Conservation (phyloP, 2,113 vertebrate genomes). For the Haliaeetus leucogaster region DNA sequence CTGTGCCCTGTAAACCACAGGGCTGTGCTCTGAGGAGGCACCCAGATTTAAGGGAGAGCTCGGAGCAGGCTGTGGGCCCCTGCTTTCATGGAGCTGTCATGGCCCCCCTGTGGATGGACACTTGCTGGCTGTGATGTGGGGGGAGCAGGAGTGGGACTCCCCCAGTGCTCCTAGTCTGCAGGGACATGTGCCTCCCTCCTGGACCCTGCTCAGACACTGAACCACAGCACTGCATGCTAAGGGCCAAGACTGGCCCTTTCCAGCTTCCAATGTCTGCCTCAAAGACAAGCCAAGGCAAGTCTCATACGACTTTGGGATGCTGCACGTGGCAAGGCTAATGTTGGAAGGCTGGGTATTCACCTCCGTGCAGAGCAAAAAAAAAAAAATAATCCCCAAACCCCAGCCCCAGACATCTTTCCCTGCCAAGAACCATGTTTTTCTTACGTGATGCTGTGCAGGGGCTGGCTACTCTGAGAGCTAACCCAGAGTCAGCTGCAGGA, state of each 20-base stretch:
- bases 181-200: neutral
- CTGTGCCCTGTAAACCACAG: neutral
- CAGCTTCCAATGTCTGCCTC: neutral
- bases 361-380: neutral
- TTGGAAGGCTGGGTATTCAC: neutral
- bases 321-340: neutral
- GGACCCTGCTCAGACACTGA: neutral
- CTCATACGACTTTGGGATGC: neutral
- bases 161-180: neutral
- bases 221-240: neutral
- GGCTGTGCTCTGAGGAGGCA: neutral
- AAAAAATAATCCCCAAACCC: neutral
- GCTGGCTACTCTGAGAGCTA: neutral
- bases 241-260: neutral
- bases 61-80: neutral
- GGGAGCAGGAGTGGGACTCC: neutral
- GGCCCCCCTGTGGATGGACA: neutral
- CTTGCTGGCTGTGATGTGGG: neutral
- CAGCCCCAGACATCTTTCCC: neutral
- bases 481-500: neutral
- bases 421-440: neutral
- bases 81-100: neutral
- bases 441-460: neutral
- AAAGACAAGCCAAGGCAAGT: neutral
- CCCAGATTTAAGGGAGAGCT: neutral